These are phyloP conservation scores for Leucosticte australis DNA, from an alignment of 2,113 vertebrate genomes.

Conservation along the genomic window DNA sequence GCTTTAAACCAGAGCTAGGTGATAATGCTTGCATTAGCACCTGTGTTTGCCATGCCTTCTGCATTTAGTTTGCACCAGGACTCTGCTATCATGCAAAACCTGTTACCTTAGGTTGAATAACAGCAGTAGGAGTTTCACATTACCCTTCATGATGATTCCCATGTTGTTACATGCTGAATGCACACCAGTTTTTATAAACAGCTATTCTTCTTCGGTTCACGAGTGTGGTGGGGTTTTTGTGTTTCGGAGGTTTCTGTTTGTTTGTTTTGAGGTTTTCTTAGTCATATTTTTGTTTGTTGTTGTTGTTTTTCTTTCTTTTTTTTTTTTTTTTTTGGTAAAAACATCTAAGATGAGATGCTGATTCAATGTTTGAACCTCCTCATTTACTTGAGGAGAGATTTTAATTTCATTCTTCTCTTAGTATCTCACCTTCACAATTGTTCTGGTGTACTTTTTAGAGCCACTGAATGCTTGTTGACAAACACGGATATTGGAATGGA, in stretches of 20 bases:
- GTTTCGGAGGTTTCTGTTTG: neutral
- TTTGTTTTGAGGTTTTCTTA: neutral
- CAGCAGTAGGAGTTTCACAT: neutral
- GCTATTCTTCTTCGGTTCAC: neutral
- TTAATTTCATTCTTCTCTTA: neutral
- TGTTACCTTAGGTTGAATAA: neutral
- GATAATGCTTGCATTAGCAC: neutral
- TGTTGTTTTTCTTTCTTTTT: too few species aligned
- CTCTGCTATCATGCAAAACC: rapidly evolving
- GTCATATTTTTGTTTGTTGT: neutral
- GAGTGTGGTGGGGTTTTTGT: neutral
- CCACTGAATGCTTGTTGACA: neutral
- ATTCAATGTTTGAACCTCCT: neutral
- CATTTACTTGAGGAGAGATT: neutral
- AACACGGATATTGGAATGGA: neutral
- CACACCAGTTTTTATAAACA: neutral
- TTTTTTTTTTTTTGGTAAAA: neutral
- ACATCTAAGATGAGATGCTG: neutral
- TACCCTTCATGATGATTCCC: neutral
- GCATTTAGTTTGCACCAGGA: neutral
- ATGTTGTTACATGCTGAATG: neutral
- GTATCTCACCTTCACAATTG: neutral
- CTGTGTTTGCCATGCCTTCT: neutral
- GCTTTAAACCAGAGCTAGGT: neutral
- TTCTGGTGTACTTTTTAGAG: neutral